phyloP scores from a whole-genome alignment of 1,140 invertebrate species.

The Listronotus oregonensis region DNA sequence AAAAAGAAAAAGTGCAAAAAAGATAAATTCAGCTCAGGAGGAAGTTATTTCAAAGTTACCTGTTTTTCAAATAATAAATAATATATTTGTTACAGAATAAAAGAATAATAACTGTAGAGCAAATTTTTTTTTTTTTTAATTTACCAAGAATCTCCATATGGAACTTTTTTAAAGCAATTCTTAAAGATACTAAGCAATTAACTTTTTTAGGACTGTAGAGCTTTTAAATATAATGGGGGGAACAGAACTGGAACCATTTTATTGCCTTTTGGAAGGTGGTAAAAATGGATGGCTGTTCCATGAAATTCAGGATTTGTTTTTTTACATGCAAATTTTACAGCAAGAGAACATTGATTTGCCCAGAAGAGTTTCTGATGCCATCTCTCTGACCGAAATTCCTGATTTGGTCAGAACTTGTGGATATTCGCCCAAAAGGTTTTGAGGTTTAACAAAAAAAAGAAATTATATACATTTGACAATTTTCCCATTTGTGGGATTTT shows the following conservation, averaged over 20 bases:
- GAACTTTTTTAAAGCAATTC: too few relatives aligned
- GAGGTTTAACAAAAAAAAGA: slow-evolving; percentile 61
- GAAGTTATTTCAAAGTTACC: background rate
- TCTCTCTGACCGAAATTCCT: slow-evolving; percentile 68
- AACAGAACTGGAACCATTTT: slow-evolving; percentile 62
- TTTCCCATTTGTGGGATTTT: too few relatives aligned
- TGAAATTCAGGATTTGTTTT: slow-evolving; percentile 73
- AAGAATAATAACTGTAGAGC: background rate
- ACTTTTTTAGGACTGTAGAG: slow-evolving; percentile 59
- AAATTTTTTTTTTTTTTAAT: background rate
- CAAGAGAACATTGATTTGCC: slow-evolving; percentile 66
- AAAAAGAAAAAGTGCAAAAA: background rate
- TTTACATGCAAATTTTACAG: slow-evolving; percentile 74
- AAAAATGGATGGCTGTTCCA: slow-evolving; percentile 67
- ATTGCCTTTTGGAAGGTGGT: slow-evolving; percentile 63
- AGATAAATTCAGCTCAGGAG: too few relatives aligned
- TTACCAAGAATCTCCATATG: too few relatives aligned
- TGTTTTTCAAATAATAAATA: too few relatives aligned
- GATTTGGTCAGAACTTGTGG: slow-evolving; percentile 75
- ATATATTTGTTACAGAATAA: too few relatives aligned
- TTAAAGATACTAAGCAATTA: too few relatives aligned
- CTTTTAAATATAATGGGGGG: slow-evolving; percentile 60
- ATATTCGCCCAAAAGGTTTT: slow-evolving; percentile 72
- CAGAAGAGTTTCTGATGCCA: slow-evolving; percentile 62
- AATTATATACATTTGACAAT: too few relatives aligned